A percentile compares a stretch with the other conserved stretches of the same genome.
Evolutionary conservation across 2,797 vertebrate genomes (phyloP).

Genomic region (Cossypha caffra): DNA sequence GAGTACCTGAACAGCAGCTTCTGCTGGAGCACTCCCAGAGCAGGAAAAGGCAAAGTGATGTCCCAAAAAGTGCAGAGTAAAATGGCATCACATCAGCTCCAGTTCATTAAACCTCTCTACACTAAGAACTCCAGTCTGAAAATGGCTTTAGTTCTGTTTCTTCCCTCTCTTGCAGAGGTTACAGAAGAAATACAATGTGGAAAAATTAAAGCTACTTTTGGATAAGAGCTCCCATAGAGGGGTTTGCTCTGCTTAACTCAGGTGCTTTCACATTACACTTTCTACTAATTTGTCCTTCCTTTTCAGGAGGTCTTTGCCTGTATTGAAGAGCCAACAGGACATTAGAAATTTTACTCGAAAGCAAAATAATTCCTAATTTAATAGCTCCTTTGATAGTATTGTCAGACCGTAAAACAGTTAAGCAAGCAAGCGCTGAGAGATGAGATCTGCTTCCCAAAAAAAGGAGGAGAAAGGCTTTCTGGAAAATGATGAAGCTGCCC

Average conservation of each 20-base stretch:
- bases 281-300: not conserved
- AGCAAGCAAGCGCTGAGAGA: not conserved
- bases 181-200: not conserved
- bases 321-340: not conserved
- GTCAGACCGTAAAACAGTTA: not conserved
- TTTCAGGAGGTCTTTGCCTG: not conserved
- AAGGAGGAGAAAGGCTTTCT: not conserved
- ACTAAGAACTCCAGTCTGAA: not conserved
- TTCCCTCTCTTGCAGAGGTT: not conserved
- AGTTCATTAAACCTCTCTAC: not conserved
- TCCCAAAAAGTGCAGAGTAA: not conserved
- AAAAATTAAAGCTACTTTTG: not conserved
- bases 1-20: not conserved
- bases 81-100: not conserved
- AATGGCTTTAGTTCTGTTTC: not conserved
- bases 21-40: not conserved
- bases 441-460: not conserved
- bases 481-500: not conserved
- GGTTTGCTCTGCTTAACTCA: accelerated
- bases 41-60: not conserved
- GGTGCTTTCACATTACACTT: not conserved
- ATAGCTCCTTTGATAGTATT: not conserved
- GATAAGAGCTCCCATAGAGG: not conserved
- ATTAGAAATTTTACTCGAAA: not conserved
- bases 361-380: not conserved